Base-by-base conservation (phyloP, 2,797 vertebrate genomes). In the Pseudochirops corinnae region DNA sequence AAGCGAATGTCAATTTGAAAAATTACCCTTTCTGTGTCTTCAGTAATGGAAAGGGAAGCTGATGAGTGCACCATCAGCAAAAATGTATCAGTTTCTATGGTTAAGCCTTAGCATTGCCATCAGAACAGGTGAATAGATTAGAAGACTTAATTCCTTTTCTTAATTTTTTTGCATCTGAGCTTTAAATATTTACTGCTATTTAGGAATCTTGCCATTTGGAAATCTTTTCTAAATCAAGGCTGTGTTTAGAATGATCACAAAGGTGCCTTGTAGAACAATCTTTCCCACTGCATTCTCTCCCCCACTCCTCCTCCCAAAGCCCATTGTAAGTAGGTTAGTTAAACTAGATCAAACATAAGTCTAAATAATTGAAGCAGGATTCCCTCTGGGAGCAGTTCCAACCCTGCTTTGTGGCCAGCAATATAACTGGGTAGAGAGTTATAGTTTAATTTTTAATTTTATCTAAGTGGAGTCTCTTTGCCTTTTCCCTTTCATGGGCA, bases 141-240 rank as follows among this genome's bases (percentile, higher is more conserved):
- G 98, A 97, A 7, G 7, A 92, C 93, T 97, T 97, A 97, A 97
- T 96, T 97, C 95, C 95, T 62, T 57, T 96, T 96, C 97, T 96
- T 91, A 92, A 95, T 92, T 95, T 0, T 0, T 94, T 96, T 96
- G 92, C 53, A 97, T 94, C 33, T 91, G 92, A 97, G 97, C 92
- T 97, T 98, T 98, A 98, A 98, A 98, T 98, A 98, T 98, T 98
- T 98, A 98, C 98, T 96, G 56, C 97, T 91, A 93, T 95, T 97
- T 97, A 97, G 94, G 97, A 98, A 97, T 96, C 93, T 97, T 96
- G 92, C 91, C 56, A 53, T 94, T 97, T 55, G 2, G 95, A 95
- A 90, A 96, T 97, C 96, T 96, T 94, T 62, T 62, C 96, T 93
- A 90, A 97, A 94, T 31, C 95, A 58, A 96, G 92, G 91, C 92